Evolutionary conservation across 1,140 invertebrate genomes (phyloP).

Genomic region (Wiebesia pumilae): DNA sequence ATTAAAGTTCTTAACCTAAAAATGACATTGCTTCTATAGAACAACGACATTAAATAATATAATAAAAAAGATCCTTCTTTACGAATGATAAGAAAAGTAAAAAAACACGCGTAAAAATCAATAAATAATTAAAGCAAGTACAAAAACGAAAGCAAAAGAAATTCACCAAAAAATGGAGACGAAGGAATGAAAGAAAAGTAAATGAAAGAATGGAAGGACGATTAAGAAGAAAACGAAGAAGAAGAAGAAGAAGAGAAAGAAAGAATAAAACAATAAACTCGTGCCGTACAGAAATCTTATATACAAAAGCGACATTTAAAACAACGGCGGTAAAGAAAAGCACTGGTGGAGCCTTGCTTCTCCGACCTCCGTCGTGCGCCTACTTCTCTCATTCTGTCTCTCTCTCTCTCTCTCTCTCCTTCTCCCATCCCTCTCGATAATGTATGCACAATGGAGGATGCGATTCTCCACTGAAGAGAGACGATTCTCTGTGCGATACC

Average conservation of each 20-base stretch:
- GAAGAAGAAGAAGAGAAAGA: background rate
- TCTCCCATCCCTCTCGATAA: constrained; percentile 56
- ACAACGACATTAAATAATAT: too few relatives aligned
- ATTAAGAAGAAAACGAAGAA: background rate
- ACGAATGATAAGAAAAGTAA: too few relatives aligned
- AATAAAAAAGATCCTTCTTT: too few relatives aligned
- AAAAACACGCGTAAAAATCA: background rate
- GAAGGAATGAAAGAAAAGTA: background rate
- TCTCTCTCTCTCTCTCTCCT: background rate
- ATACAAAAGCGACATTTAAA: constrained; percentile 6
- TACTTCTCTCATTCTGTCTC: background rate
- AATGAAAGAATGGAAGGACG: background rate
- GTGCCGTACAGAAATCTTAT: background rate
- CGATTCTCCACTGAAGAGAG: constrained; percentile 52
- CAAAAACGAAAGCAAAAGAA: background rate
- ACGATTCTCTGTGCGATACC: constrained; percentile 71
- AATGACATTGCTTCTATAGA: too few relatives aligned
- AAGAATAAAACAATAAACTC: background rate
- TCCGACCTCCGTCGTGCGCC: background rate
- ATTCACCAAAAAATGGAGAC: background rate
- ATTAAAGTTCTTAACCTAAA: too few relatives aligned
- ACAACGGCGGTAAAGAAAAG: background rate
- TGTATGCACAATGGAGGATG: constrained; percentile 60
- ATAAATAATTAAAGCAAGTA: background rate
- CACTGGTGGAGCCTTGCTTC: background rate